A percentile compares a stretch with the other conserved stretches of the same genome.
These are phyloP conservation scores for Myiozetetes cayanensis DNA, from an alignment of 2,113 vertebrate genomes.

Conservation along the genomic window DNA sequence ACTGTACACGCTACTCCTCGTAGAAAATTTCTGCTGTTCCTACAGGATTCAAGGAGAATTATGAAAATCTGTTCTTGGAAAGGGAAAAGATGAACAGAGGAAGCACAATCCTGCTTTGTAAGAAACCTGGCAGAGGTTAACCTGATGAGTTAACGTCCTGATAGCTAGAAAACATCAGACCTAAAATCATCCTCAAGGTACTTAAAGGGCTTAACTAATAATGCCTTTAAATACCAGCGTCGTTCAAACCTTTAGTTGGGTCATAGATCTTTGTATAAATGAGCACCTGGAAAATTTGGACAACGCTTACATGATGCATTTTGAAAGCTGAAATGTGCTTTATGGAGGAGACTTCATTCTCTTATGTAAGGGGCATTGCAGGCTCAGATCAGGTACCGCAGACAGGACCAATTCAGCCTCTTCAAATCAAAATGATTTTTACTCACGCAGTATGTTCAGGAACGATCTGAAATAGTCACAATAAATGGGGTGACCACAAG, in stretches of 20 bases:
- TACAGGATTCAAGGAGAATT: not conserved
- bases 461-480: not conserved
- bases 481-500: not conserved
- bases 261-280: not conserved
- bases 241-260: not conserved
- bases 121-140: not conserved
- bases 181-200: not conserved
- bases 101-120: not conserved
- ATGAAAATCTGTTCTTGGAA: not conserved
- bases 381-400: not conserved
- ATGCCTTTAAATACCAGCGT: not conserved
- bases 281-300: not conserved
- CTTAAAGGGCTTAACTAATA: not conserved
- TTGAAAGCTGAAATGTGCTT: not conserved
- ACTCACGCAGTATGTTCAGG: not conserved
- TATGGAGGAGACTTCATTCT: not conserved
- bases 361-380: not conserved
- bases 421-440: not conserved
- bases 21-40: not conserved
- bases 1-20: not conserved
- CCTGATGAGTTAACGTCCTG: not conserved
- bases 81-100: not conserved
- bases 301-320: not conserved
- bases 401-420: not conserved
- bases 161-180: not conserved